Base-by-base conservation (phyloP, 2,113 vertebrate genomes). In the Damaliscus lunatus region DNA sequence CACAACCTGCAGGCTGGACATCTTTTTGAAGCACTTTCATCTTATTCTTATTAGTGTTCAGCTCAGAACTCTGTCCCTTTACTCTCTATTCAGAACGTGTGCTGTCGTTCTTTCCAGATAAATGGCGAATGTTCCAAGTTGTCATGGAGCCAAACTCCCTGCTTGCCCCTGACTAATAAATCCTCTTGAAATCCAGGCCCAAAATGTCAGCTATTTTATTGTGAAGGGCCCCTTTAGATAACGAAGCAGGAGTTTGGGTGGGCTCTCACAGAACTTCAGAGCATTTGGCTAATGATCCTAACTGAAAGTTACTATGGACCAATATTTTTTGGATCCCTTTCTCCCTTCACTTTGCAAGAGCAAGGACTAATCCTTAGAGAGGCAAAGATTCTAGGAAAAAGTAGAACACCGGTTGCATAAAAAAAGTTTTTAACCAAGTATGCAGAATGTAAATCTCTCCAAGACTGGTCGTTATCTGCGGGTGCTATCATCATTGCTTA, bases 341-440 rank as follows among this genome's bases (percentile, higher is more conserved):
- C 83, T 93, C 59, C 71, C 91, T 91, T 93, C 36, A 40, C 81
- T 60, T 96, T 93, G 91, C 81, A 97, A 98, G 90, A 96, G 52
- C 1, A 96, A 83, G 27, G 36, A 96, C 40, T 83, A 84, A 83
- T 97, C 97, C 97, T 96, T 52, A 95, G 98, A 97, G 97, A 97
- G 89, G 36, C 90, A 93, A 92, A 96, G 83, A 97, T 98, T 97
- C 97, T 97, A 95, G 82, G 98, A 97, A 98, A 98, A 97, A 96
- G 90, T 48, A 96, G 97, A 96, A 98, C 92, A 96, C 57, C 19
- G 29, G 67, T 98, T 97, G 88, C 86, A 96, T 94, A 89, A 96
- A 83, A 83, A 83, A 52, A 50, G 25, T 5, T 60, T 59, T 83
- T 71, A 93, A 94, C 62, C 90, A 82, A 97, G 59, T 82, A 97